Evolutionary conservation across 2,888 invertebrate genomes (phyloP).

Genomic region (Megastigmus dorsalis): DNA sequence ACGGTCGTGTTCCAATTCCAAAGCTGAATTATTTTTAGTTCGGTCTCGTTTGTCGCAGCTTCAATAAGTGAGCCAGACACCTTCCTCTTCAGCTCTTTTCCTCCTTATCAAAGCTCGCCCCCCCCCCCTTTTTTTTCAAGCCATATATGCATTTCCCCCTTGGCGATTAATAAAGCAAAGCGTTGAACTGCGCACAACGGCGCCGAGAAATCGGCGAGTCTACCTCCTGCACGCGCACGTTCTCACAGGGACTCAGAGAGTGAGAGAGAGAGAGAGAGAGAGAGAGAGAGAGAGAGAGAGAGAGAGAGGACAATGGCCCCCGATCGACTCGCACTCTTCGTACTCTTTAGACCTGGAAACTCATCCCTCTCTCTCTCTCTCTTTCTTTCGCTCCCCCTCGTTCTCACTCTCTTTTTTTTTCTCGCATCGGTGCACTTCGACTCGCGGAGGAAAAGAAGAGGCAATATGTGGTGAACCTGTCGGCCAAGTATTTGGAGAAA

Average conservation of each 20-base stretch:
- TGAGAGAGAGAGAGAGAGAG: no score
- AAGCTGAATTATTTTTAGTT: no score
- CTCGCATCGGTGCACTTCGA: neutral
- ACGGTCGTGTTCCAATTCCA: no score
- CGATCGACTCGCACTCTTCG: constrained; percentile 18
- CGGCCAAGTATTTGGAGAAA: constrained; percentile 31
- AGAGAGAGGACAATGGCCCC: constrained; percentile 47
- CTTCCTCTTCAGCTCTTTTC: no score
- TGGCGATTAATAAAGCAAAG: constrained; percentile 13
- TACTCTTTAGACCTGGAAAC: neutral
- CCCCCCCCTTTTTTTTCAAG: neutral
- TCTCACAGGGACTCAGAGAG: constrained; percentile 7
- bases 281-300: no score
- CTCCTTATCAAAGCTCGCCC: neutral
- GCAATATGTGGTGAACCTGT: constrained; percentile 14
- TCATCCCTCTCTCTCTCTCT: neutral
- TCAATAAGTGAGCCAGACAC: no score
- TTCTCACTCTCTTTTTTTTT: neutral
- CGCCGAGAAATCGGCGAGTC: constrained; percentile 21
- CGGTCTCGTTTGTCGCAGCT: no score
- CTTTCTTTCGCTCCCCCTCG: neutral
- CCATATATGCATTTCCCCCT: no score
- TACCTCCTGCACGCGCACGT: constrained; percentile 16
- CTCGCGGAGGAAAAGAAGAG: neutral
- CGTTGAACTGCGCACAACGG: neutral